Base-by-base conservation (phyloP, 2,797 vertebrate species). In the Sebastes elongatus region DNA sequence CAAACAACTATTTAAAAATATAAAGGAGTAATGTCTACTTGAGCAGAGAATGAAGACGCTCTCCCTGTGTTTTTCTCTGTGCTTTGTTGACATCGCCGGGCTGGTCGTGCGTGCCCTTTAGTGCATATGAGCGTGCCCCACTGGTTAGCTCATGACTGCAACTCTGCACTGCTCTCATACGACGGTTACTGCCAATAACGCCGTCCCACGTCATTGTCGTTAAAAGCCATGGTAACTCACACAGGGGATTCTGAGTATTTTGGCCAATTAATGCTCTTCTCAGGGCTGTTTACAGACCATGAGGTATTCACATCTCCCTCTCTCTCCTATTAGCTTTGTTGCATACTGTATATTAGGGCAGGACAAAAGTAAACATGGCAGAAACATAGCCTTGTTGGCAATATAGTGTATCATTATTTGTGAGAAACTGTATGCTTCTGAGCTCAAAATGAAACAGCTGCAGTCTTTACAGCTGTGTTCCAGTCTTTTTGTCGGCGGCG, bases 111-210 rank as follows among this genome's bases (percentile, higher is more conserved):
- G 16, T 18, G 2, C 14, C 6, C 16, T 46, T 46, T 46, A 6
- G 42, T 46, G 16, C 42, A 46, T 18, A 18, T 18, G 42, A 46
- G 16, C 14, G 2, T 46, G 2, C 42, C 42, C 42, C 1, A 46
- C 16, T 46, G 1, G 42, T 46, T 0, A 46, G 42, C 42, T 18
- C 42, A 46, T 0, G 0, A 46, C 16, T 0, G 1, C 42, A 0
- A 18, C 42, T 46, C 16, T 46, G 1, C 42, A 16, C 16, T 46
- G 42, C 42, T 46, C 6, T 46, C 42, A 46, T 46, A 46, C 42
- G 16, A 46, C 16, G n/a, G 42, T 46, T 18, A 46, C 16, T 3
- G 42, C 16, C 6, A 46, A 46, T 46, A 46, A 46, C 42, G 42
- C 42, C 1, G 10, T 42, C 38, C 38, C 38, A 42, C 38, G 13